Base-by-base conservation (phyloP, 2,888 invertebrate genomes). In the Meteorus colon region DNA sequence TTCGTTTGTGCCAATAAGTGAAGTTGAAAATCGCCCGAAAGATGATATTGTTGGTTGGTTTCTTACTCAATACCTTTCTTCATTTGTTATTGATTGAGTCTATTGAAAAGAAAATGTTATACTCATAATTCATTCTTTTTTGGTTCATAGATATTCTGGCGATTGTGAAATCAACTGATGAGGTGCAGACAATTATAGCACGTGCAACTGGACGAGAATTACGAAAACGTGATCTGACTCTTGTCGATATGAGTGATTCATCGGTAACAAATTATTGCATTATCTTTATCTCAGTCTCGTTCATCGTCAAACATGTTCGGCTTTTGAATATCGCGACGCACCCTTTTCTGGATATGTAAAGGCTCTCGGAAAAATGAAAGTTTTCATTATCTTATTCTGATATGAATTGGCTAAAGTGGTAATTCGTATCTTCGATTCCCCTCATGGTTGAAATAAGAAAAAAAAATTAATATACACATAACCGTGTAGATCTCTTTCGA, bases 211-310 rank as follows among this genome's bases (percentile, higher is more conserved):
- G 96, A 75, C 94, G 93, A 84, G 96, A 98, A 87, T 91, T 98
- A 72, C 95, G 94, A 83, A 99, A 99, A 87, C 92, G 97, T 74
- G 98, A 99, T 81, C 84, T 99, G 4, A 92, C 93, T 3, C 88
- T 99, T 4, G 95, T 99, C 0, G 99, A 99, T 90, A 93, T 94
- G 78, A 94, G 96, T 19, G 94, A 94, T 74, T 93, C 94, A 55
- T 94, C 94, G 77, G 94, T 95, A 87, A 89, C 87, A 84, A 5
- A 41, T 8, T 8, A 41, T 41, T 41, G 8, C 12, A 12, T 41
- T 8, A 12, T 2, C 12, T 10, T 1, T 12, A 41, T 12, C 8
- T 12, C 41, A 0, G 8, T 12, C 41, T 12, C 12, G 8, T 41
- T 12, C 41, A 41, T 12, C 2, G 8, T 2, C 41, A 41, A 5